Conservation (phyloP, 2,113 vertebrate genomes). For the Choloepus hoffmanni region DNA sequence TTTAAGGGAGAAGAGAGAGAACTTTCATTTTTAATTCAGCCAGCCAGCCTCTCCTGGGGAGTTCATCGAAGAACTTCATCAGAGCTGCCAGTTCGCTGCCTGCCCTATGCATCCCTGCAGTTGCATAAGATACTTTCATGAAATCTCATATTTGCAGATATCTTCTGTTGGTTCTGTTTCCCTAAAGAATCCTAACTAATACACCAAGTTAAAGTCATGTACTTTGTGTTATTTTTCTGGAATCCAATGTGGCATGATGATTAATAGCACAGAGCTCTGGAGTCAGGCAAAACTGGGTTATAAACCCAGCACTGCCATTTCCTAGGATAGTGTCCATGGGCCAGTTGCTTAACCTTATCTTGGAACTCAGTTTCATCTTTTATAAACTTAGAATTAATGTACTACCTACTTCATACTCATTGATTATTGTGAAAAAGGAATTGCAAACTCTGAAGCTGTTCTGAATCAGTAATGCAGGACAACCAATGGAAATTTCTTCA, state of each 20-base stretch:
- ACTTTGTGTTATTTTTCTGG: neutral
- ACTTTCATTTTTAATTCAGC: too few relatives aligned
- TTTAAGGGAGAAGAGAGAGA: too few relatives aligned
- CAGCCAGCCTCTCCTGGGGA: too few relatives aligned
- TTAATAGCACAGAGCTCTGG: neutral
- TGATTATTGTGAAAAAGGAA: neutral
- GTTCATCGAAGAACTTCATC: too few relatives aligned
- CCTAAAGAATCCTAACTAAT: too few relatives aligned
- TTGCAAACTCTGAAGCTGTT: neutral
- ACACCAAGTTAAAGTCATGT: neutral
- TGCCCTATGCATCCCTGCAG: too few relatives aligned
- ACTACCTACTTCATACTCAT: neutral
- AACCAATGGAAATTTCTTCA: neutral
- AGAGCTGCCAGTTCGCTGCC: too few relatives aligned
- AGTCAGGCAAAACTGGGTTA: neutral
- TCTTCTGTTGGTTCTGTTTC: too few relatives aligned
- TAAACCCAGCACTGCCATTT: conserved; percentile 28
- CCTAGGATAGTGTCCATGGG: neutral
- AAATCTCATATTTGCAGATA: too few relatives aligned
- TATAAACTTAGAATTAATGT: neutral
- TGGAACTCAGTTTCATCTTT: conserved; percentile 21
- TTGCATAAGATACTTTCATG: too few relatives aligned
- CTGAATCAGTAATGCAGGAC: neutral
- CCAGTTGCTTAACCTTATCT: conserved; percentile 8
- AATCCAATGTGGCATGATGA: neutral